Evolutionary conservation across 2,888 invertebrate genomes (phyloP), one percentile per base, ranked within the genome.

Genomic region (Dynastes maya): DNA sequence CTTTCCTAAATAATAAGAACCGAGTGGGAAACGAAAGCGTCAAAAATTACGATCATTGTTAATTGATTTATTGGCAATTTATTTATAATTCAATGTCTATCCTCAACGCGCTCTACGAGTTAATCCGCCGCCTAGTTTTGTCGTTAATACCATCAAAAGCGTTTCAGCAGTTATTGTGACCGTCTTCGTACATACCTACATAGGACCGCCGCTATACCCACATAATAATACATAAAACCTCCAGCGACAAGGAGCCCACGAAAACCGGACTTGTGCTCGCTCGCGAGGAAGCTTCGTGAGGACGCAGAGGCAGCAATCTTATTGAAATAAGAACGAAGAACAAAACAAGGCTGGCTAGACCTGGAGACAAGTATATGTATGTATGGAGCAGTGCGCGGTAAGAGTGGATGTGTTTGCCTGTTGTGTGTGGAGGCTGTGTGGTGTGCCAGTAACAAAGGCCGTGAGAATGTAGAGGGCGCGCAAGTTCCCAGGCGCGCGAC

Each of bases 401-500:
- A 40, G 76, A 64, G 76, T 76, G 49, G 78, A 75, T 76, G 76
- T 78, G 78, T 78, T 78, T 78, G 78, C 67, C 68, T 75, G 76
- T 51, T 45, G 45, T 45, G 45, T 76, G 78, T 65, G 78, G 78
- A 78, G 78, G 78, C 78, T 45, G 45, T 45, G 11, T 45, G 45
- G 45, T 78, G 78, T 63, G 74, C 75, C 78, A 53, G 72, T 68
- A 78, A 78, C 78, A 78, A 78, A 78, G 78, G 78, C 78, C 78
- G 78, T 78, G 78, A 78, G 78, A 78, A 78, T 75, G 78, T 78
- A 75, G 78, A 78, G 78, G 78, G 61, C 78, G 78, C 78, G 75
- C 75, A 76, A 78, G 78, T 78, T 78, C 78, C 78, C 78, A 78
- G 78, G 76, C 78, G 78, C 76, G 78, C 78, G 78, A 75, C 78